Base-by-base conservation (phyloP, 1,140 invertebrate species). In the Brachionus koreanus region DNA sequence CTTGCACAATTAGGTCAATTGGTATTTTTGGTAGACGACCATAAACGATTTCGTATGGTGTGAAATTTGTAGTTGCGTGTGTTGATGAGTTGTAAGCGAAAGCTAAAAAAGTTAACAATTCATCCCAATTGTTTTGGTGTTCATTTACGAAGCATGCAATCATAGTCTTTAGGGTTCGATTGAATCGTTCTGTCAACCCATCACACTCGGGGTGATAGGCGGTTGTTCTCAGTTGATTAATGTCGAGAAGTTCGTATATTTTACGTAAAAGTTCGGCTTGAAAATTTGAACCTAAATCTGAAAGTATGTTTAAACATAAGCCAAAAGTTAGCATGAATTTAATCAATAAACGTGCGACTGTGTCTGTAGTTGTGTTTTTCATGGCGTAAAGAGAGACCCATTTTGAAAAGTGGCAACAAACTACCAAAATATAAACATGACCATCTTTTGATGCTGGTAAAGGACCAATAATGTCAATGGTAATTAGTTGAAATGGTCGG, bases 191-290 rank as follows among this genome's bases (percentile, higher is more conserved):
- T 16, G 61, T 77, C 0, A 84, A 37, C 0, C 85, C 85, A 43
- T 85, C 85, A 16, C 84, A 82, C 63, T 86, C 84, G 9, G 84
- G 85, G 49, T 84, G 84, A 37, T 86, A 86, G 6, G 85, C 16
- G 0, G 84, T 79, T 9, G 84, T 83, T 16, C 12, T 13, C 5
- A 77, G 25, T 12, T 84, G 82, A 2, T 74, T 5, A n/a, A 85
- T 81, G 12, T 83, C 57, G 16, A 84, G 33, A 7, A 63, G 4
- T 39, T 82, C 35, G 9, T 82, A 37, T 5, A 85, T 13, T 35
- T 83, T 57, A 23, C 33, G 25, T 3, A 79, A 43, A 1, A 85
- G 12, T 25, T 72, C 33, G 25, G 33, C 13, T n/a, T 39, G 33
- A 43, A 72, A 72, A 12, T 72, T 43, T 9, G 67, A 23, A 10